phyloP scores from a whole-genome alignment of 2,888 invertebrate species.

The Diplazon laetatorius region DNA sequence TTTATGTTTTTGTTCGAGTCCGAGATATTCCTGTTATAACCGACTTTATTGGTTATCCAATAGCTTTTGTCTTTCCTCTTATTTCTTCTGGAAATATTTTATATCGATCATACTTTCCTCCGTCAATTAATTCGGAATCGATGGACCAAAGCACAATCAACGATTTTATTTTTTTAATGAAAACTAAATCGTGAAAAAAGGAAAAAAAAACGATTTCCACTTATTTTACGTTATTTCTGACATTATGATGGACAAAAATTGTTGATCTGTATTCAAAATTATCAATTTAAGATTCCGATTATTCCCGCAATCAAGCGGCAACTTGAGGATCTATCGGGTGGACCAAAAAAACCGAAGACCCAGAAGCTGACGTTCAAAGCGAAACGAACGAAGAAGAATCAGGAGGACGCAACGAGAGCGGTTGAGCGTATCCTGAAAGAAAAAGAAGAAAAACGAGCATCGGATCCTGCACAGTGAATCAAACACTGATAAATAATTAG shows the following conservation, averaged over 20 bases:
- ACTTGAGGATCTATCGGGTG: slow-evolving; percentile 76
- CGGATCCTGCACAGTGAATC: slow-evolving; percentile 1
- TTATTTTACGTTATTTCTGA: background rate
- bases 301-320: slow-evolving; percentile 83
- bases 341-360: slow-evolving; percentile 50
- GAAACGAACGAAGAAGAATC: slow-evolving; percentile 83
- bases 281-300: slow-evolving; percentile 83
- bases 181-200: too few relatives aligned
- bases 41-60: too few relatives aligned
- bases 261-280: slow-evolving; percentile 47
- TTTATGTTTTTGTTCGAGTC: too few relatives aligned
- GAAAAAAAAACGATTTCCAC: too few relatives aligned
- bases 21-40: too few relatives aligned
- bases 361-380: slow-evolving; percentile 83
- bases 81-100: too few relatives aligned
- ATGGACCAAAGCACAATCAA: too few relatives aligned
- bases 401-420: slow-evolving; percentile 81
- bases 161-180: too few relatives aligned
- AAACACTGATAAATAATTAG: background rate
- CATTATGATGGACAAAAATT: slow-evolving; percentile 13
- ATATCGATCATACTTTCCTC: too few relatives aligned
- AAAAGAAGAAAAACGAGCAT: slow-evolving; percentile 8
- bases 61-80: too few relatives aligned
- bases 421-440: slow-evolving; percentile 71
- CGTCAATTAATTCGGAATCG: too few relatives aligned